These are phyloP conservation scores for Pseudopodoces humilis DNA, from an alignment of 2,113 vertebrate species.

Conservation along the genomic window DNA sequence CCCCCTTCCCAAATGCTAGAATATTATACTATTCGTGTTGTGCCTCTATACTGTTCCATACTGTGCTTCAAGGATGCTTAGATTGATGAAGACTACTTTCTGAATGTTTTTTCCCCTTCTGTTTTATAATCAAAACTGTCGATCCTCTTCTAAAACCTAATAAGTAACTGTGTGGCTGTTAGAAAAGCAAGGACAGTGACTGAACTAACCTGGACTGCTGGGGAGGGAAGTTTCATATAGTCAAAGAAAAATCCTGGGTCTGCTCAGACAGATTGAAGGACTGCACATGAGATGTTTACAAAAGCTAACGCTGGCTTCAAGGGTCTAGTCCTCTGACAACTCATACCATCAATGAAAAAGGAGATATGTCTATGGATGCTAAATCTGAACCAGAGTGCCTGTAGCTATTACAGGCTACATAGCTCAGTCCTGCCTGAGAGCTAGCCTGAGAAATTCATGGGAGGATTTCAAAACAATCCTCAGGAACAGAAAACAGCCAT, in stretches of 20 bases:
- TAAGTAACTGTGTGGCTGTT: neutral
- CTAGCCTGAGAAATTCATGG: no score
- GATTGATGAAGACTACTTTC: conserved; percentile 1
- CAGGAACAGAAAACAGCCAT: no score
- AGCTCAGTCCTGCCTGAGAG: no score
- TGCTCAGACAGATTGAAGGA: neutral
- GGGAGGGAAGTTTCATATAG: neutral
- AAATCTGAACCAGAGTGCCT: no score
- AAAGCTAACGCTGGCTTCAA: neutral
- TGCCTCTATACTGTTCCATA: neutral
- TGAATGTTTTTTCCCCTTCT: neutral
- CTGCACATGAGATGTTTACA: neutral
- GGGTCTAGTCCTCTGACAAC: neutral
- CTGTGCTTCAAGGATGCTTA: neutral
- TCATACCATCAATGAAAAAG: neutral
- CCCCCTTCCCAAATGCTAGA: neutral
- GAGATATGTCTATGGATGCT: no score
- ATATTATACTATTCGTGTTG: neutral
- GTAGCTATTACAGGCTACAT: no score
- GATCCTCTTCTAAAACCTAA: neutral
- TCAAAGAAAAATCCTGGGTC: neutral
- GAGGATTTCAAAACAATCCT: no score
- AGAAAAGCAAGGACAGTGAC: neutral
- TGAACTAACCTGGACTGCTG: neutral
- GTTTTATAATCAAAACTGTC: neutral